Evolutionary conservation across 2,797 vertebrate species (phyloP), one percentile per base, ranked within the genome.

Genomic region (Clarias laeviceps): DNA sequence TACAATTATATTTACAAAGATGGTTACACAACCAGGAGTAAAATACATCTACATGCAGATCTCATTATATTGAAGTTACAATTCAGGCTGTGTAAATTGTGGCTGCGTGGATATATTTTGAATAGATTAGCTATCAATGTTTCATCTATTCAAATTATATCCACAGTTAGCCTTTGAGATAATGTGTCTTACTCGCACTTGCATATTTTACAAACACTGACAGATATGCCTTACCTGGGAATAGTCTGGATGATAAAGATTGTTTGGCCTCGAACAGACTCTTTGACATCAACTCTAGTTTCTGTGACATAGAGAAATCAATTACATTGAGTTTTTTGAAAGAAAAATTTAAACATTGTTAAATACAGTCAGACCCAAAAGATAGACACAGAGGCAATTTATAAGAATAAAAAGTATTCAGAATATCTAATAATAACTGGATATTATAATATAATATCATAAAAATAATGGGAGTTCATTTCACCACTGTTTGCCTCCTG

Each of bases 191-290:
- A 37, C 5, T 24, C 18, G 77, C 9, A 82, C 9, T 76, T 45
- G 64, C 50, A 82, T n/a, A 59, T 45, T 62, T 50, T 61, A 20
- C n/a, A 29, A 15, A 56, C 15, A 29, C 2, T 29, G n/a, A 57
- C 32, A 82, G 34, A 62, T 64, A 78, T 12, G 4, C 70, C 88
- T 95, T 88, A 99, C 98, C 97, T 96, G 86, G 98, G 98, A 89
- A 99, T 99, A 15, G 98, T 99, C 92, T 99, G 98, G 85, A 99
- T 99, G 88, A 99, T 99, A 93, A 99, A 99, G 90, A 99, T 96
- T 56, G 98, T 98, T 90, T 99, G 98, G 54, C 98, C 98, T 77
- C 98, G 96, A 61, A 99, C 98, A 0, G 98, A 99, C 87, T 99
- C 98, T 90, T 99, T 98, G 61, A 99, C 98, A 92, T 99, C 97